Evolutionary conservation across 2,113 vertebrate genomes (phyloP).

Genomic region (Condylura cristata): DNA sequence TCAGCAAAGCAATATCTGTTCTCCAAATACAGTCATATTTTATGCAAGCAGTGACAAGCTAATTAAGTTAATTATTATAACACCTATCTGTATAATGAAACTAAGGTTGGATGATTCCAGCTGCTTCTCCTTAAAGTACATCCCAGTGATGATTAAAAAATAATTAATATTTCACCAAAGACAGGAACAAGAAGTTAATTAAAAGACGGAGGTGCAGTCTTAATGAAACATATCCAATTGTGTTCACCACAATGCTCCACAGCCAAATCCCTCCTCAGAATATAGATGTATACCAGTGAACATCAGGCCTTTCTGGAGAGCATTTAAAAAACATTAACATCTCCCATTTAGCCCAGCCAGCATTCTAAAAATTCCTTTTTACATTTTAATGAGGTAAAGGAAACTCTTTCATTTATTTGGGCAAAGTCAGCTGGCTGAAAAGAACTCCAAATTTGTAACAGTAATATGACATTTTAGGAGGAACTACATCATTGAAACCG

Average conservation of each 20-base stretch:
- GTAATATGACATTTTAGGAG: neutral
- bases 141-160: slow-evolving; percentile 88
- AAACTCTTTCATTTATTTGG: neutral
- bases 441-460: neutral
- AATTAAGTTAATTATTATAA: slow-evolving; percentile 91
- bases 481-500: neutral
- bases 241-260: slow-evolving; percentile 62
- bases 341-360: neutral
- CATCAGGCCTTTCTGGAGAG: neutral
- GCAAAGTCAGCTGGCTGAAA: neutral
- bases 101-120: slow-evolving; percentile 81
- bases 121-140: slow-evolving; percentile 83
- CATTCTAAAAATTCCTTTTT: slow-evolving; percentile 29
- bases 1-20: slow-evolving; percentile 80
- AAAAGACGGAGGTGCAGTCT: slow-evolving; percentile 85
- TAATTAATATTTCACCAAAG: slow-evolving; percentile 89
- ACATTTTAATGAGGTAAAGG: slow-evolving; percentile 35
- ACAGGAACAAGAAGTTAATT: slow-evolving; percentile 91
- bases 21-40: slow-evolving; percentile 85
- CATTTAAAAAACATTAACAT: slow-evolving; percentile 45
- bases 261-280: slow-evolving; percentile 71
- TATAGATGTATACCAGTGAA: slow-evolving; percentile 64
- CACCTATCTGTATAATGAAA: slow-evolving; percentile 87
- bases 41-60: slow-evolving; percentile 87
- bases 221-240: slow-evolving; percentile 85